Conservation (phyloP, 2,888 invertebrate genomes). For the Hirtodrosophila alboralis region DNA sequence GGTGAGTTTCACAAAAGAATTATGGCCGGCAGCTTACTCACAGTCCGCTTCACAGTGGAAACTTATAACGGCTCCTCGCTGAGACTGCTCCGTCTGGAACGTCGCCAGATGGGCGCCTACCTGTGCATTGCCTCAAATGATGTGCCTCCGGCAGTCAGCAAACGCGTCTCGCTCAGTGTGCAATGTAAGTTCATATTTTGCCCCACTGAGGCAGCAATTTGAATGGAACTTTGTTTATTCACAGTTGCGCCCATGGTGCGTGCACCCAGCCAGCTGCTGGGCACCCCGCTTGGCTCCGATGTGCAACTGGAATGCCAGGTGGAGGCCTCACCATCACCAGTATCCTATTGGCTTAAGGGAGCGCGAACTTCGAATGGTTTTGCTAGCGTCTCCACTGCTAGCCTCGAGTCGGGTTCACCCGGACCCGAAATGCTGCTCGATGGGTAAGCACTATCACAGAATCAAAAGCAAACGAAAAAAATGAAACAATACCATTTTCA, state of each 20-base stretch:
- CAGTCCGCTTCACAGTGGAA: conserved; percentile 85
- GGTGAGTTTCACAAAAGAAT: conserved; percentile 62
- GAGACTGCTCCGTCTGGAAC: conserved; percentile 91
- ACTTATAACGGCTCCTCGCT: conserved; percentile 91
- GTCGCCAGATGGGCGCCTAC: conserved; percentile 96
- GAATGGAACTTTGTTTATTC: conserved; percentile 2
- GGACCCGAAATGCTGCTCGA: conserved; percentile 90
- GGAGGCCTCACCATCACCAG: conserved; percentile 90
- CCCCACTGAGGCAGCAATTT: background rate
- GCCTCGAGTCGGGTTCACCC: conserved; percentile 82
- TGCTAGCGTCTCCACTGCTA: conserved; percentile 74
- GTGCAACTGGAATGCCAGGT: conserved; percentile 94
- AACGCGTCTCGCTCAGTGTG: conserved; percentile 93
- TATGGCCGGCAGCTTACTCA: background rate
- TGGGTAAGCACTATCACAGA: conserved; percentile 86
- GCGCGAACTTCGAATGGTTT: conserved; percentile 82
- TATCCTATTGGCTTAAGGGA: conserved; percentile 84
- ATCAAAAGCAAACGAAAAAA: background rate
- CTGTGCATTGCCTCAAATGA: conserved; percentile 96
- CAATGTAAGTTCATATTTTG: conserved; percentile 90
- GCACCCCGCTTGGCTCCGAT: conserved; percentile 93
- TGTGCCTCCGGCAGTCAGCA: conserved; percentile 95
- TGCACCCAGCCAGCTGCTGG: conserved; percentile 94
- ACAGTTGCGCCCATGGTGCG: conserved; percentile 94
- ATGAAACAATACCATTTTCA: no score